phyloP scores from a whole-genome alignment of 2,113 vertebrate species.

The Phyllostomus hastatus region DNA sequence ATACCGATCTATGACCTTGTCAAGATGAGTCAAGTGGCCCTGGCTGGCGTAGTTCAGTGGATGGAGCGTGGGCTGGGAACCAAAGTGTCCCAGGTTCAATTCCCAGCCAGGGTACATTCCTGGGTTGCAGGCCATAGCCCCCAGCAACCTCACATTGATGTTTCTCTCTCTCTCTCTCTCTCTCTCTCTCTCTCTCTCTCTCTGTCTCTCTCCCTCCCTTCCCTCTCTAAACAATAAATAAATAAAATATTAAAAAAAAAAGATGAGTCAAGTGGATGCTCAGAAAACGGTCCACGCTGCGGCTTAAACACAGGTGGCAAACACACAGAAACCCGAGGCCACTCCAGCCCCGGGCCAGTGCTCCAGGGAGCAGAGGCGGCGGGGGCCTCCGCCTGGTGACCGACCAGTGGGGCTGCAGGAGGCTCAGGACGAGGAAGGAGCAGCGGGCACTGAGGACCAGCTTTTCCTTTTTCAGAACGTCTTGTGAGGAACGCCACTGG shows the following conservation, averaged over 20 bases:
- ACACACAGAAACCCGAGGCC: not conserved
- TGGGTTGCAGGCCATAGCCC: no score
- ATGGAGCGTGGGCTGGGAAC: no score
- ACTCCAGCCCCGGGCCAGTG: not conserved
- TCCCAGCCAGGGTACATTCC: no score
- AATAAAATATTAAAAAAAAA: no score
- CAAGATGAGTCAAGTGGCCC: not conserved
- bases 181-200: no score
- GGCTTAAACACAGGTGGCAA: not conserved
- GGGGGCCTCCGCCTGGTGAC: rapidly evolving
- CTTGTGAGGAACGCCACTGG: not conserved
- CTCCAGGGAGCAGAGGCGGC: rapidly evolving
- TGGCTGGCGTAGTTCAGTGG: no score
- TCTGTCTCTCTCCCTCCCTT: no score
- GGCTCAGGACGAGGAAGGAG: not conserved
- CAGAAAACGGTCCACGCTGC: not conserved
- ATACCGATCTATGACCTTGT: not conserved
- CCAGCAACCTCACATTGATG: no score
- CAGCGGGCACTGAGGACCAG: not conserved
- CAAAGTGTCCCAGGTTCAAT: no score
- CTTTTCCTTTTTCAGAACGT: not conserved
- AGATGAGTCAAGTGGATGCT: not conserved
- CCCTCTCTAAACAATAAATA: no score
- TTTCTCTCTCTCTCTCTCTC: no score
- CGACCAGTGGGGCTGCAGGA: rapidly evolving